Conservation (phyloP, 2,888 invertebrate genomes). For the Hanleya hanleyi region DNA sequence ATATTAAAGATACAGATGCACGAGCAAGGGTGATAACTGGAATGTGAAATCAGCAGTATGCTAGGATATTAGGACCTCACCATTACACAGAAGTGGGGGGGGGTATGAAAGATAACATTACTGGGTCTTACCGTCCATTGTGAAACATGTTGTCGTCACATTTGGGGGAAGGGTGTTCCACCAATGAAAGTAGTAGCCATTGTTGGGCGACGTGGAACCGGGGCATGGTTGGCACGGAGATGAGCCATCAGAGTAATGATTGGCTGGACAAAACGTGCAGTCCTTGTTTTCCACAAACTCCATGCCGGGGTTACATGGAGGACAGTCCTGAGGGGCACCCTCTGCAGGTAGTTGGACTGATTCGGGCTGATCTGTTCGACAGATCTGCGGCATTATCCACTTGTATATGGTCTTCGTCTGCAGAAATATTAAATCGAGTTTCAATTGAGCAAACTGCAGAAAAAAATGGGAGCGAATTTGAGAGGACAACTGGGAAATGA, state of each 20-base stretch:
- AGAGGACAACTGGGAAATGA: no score
- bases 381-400: conserved; percentile 77
- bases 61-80: no score
- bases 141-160: conserved; percentile 74
- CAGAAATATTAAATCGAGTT: no score
- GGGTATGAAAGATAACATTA: not conserved
- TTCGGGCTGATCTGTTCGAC: conserved; percentile 73
- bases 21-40: no score
- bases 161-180: conserved; percentile 75
- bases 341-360: conserved; percentile 73
- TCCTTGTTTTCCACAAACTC: conserved; percentile 63
- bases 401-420: conserved; percentile 75
- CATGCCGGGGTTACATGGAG: conserved; percentile 78
- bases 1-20: no score
- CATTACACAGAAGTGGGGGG: no score
- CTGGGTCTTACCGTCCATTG: conserved; percentile 57
- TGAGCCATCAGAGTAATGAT: conserved; percentile 74
- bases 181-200: conserved; percentile 74
- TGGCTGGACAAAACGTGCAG: conserved; percentile 76
- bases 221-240: conserved; percentile 52
- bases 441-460: no score
- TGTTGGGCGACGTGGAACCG: conserved; percentile 75
- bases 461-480: no score
- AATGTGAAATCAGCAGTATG: no score
- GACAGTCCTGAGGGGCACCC: conserved; percentile 70